phyloP scores from a whole-genome alignment of 2,797 vertebrate species.

The Enteromius paludinosus region DNA sequence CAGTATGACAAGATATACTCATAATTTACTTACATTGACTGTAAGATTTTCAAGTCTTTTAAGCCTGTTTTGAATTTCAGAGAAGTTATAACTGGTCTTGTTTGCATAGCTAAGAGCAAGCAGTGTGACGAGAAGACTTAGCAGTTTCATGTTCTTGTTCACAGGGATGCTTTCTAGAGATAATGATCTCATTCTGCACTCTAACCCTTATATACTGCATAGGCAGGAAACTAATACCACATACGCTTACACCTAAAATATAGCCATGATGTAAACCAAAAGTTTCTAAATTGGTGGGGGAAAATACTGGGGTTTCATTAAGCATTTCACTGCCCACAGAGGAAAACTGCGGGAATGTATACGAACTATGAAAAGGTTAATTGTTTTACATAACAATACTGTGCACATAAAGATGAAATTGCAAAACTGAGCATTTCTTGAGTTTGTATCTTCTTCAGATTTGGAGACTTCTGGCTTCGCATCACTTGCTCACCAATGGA shows the following conservation, averaged over 20 bases:
- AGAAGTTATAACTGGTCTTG: accelerated
- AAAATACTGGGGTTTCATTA: constrained; percentile 30
- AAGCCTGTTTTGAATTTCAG: accelerated
- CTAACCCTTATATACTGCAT: constrained; percentile 45
- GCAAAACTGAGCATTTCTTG: no score
- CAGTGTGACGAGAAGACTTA: constrained; percentile 38
- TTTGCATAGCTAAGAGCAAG: background rate
- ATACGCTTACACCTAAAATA: background rate
- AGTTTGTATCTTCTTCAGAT: background rate
- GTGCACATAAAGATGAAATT: background rate
- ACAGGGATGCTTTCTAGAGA: constrained; percentile 56
- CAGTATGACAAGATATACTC: background rate
- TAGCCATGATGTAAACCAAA: constrained; percentile 24
- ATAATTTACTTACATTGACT: constrained; percentile 34
- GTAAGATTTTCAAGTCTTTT: accelerated
- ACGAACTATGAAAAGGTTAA: background rate
- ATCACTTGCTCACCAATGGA: background rate
- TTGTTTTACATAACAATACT: background rate
- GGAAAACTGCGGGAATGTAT: constrained; percentile 7
- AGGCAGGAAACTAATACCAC: constrained; percentile 51
- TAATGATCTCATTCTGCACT: constrained; percentile 47
- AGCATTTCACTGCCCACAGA: background rate
- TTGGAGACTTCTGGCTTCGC: background rate
- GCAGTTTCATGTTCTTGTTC: constrained; percentile 48
- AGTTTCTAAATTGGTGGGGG: constrained; percentile 25